Evolutionary conservation across 2,113 vertebrate species (phyloP).

Genomic region (Colius striatus): DNA sequence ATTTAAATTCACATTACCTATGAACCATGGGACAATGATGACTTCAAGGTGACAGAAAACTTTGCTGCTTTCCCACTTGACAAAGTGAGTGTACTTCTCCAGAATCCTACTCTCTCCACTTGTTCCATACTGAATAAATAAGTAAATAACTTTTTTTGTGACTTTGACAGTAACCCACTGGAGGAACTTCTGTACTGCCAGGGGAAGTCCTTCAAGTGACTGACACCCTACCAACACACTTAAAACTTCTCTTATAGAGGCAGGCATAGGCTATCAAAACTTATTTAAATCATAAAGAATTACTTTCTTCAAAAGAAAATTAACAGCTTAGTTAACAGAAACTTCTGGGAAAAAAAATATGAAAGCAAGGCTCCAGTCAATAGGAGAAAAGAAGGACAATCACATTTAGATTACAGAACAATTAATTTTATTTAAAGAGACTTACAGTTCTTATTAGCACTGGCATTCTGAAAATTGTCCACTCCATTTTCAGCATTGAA

Average conservation of each 20-base stretch:
- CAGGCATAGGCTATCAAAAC: neutral
- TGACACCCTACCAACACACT: neutral
- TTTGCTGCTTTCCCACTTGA: neutral
- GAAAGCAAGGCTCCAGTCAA: neutral
- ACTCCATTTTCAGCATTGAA: neutral
- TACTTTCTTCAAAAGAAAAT: neutral
- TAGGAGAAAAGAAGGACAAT: neutral
- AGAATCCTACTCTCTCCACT: neutral
- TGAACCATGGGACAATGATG: neutral
- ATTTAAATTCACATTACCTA: neutral
- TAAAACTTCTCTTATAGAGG: neutral
- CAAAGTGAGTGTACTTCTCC: neutral
- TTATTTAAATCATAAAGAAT: neutral
- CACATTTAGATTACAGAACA: neutral
- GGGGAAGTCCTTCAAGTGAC: neutral
- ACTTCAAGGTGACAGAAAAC: neutral
- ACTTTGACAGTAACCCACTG: neutral
- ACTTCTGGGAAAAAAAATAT: neutral
- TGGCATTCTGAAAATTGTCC: neutral
- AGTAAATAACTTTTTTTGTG: neutral
- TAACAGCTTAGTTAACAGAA: neutral
- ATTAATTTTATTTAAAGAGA: neutral
- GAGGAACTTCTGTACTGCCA: neutral
- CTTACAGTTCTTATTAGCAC: neutral
- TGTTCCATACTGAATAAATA: neutral